Evolutionary conservation across 2,888 invertebrate genomes (phyloP).

Genomic region (Doris montereyensis): DNA sequence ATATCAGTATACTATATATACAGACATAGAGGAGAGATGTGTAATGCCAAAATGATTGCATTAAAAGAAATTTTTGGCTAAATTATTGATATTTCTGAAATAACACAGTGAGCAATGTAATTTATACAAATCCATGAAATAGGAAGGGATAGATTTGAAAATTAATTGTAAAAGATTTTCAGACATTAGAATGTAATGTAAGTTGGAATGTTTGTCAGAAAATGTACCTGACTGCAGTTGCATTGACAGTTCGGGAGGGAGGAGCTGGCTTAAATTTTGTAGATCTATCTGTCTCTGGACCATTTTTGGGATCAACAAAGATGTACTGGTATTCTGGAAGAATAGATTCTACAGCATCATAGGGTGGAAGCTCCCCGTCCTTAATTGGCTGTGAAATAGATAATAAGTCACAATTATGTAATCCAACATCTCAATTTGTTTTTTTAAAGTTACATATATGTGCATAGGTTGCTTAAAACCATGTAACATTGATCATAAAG

Average conservation of each 20-base stretch:
- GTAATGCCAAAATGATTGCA: no score
- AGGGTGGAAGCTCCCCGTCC: constrained; percentile 67
- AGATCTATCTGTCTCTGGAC: constrained; percentile 27
- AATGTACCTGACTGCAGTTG: background rate
- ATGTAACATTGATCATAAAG: background rate
- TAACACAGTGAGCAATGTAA: no score
- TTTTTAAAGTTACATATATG: no score
- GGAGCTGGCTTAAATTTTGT: constrained; percentile 37
- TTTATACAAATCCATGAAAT: no score
- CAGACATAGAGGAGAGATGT: no score
- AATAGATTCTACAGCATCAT: constrained; percentile 65
- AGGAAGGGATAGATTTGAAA: no score
- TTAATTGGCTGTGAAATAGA: constrained; percentile 65
- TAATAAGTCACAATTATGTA: background rate
- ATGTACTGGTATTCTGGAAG: constrained; percentile 72
- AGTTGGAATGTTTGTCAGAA: constrained; percentile 24
- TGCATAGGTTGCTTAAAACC: background rate
- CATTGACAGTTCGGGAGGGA: constrained; percentile 29
- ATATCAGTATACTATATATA: background rate
- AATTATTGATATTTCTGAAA: no score
- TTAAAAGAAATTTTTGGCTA: no score
- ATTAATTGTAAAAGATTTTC: no score
- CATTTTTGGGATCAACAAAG: constrained; percentile 59
- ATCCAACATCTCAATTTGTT: background rate
- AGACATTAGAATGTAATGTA: background rate